Percentiles rank a stretch among this genome's conserved stretches.
Evolutionary conservation across 2,797 vertebrate species (phyloP).

Genomic region (Mus caroli): DNA sequence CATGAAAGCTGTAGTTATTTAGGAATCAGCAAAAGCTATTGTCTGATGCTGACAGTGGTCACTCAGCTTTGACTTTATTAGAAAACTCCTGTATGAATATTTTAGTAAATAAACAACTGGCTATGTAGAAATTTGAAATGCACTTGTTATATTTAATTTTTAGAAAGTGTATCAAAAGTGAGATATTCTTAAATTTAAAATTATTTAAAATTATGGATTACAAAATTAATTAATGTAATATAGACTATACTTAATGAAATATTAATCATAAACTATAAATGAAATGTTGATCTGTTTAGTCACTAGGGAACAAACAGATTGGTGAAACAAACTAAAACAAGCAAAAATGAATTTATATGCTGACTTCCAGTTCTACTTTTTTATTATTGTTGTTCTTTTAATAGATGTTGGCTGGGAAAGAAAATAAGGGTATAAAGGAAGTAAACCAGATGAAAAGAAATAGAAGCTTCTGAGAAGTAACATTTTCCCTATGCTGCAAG

Average conservation of each 20-base stretch:
- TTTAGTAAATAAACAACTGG: slow-evolving; percentile 46
- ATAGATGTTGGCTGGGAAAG: neutral
- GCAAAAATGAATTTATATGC: neutral
- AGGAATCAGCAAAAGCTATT: slow-evolving; percentile 17
- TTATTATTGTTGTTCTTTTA: slow-evolving; percentile 28
- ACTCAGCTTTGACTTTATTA: slow-evolving; percentile 43
- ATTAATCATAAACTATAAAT: slow-evolving; percentile 36
- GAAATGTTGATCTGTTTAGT: slow-evolving; percentile 53
- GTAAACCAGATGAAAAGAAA: slow-evolving; percentile 49
- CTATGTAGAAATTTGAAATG: slow-evolving; percentile 9
- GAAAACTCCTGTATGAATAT: slow-evolving; percentile 35
- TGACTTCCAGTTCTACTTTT: slow-evolving; percentile 15
- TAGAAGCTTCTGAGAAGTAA: slow-evolving; percentile 27
- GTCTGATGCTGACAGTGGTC: neutral
- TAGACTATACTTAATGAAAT: neutral
- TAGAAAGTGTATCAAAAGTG: neutral
- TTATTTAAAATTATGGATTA: neutral
- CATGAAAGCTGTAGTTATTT: slow-evolving; percentile 1
- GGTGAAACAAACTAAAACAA: slow-evolving; percentile 48
- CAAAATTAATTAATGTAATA: slow-evolving; percentile 36
- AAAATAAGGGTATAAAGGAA: neutral
- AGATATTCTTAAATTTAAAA: slow-evolving; percentile 51
- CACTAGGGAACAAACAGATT: slow-evolving; percentile 58
- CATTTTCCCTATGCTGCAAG: neutral
- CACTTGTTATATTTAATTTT: neutral